Conservation (phyloP, 2,113 vertebrate genomes). For the Ammospiza nelsoni region DNA sequence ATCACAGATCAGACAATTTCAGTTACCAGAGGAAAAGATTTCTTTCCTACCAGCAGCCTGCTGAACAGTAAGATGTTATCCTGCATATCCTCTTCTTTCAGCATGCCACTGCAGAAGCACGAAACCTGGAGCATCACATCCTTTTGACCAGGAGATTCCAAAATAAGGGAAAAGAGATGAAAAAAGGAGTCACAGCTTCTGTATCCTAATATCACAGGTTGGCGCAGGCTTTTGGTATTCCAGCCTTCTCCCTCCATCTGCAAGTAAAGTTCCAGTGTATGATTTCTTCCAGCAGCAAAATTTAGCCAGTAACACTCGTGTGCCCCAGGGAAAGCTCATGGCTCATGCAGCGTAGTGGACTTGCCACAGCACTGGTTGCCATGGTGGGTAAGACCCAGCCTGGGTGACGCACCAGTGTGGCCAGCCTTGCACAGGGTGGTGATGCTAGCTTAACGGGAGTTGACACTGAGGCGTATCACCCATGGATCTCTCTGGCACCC, state of each 20-base stretch:
- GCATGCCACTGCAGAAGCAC: not conserved
- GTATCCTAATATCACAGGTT: rapidly evolving
- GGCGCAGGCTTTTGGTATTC: not conserved
- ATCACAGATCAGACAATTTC: not conserved
- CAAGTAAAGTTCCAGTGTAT: not conserved
- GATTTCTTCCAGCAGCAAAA: not conserved
- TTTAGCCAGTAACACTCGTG: not conserved
- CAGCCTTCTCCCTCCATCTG: not conserved
- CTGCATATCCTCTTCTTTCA: not conserved
- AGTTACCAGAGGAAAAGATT: not conserved
- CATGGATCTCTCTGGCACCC: not conserved
- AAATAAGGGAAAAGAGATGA: not conserved
- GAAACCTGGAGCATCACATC: rapidly evolving
- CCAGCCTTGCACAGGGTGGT: not conserved
- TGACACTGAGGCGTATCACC: rapidly evolving
- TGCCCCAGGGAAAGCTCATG: too few relatives aligned
- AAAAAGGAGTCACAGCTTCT: not conserved
- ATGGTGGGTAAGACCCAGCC: not conserved
- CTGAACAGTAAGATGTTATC: not conserved
- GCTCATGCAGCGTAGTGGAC: rapidly evolving
- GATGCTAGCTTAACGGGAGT: rapidly evolving
- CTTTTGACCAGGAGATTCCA: not conserved
- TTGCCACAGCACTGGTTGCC: rapidly evolving
- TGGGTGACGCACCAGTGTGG: not conserved
- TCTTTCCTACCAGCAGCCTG: not conserved